Percentiles rank a stretch among this genome's conserved stretches.
phyloP scores from a whole-genome alignment of 2,113 vertebrate genomes.

The Boulengeromyrus knoepffleri region DNA sequence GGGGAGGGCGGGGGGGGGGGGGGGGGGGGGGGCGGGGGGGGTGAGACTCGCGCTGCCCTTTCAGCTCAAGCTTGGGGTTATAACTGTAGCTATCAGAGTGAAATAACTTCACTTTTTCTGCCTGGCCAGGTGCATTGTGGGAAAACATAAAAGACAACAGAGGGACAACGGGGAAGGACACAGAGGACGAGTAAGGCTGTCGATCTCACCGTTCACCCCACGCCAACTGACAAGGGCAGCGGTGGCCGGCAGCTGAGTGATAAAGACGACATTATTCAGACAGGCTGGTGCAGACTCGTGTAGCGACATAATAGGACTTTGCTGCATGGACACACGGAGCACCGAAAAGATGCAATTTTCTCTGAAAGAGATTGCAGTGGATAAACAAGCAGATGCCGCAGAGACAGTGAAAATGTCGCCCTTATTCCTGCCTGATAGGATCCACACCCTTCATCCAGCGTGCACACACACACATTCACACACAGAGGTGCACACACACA shows the following conservation, averaged over 20 bases:
- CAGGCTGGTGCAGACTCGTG: neutral
- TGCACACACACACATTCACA: neutral
- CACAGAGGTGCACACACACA: no score
- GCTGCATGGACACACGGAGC: neutral
- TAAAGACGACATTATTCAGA: slow-evolving; percentile 18
- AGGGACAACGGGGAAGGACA: neutral
- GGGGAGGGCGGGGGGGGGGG: neutral
- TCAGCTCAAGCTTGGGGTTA: neutral
- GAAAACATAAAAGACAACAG: neutral
- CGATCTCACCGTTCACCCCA: neutral
- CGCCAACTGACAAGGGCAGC: neutral
- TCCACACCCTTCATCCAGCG: neutral
- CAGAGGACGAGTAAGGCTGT: neutral
- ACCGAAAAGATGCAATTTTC: slow-evolving; percentile 11
- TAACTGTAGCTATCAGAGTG: no score
- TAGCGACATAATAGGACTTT: neutral
- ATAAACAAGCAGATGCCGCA: neutral
- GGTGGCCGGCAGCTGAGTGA: neutral
- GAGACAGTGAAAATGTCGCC: neutral
- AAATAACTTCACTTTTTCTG: neutral
- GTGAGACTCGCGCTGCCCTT: neutral
- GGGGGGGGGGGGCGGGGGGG: neutral
- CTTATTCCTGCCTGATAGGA: neutral
- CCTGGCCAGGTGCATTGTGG: slow-evolving; percentile 12
- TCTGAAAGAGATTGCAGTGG: neutral